Conservation (phyloP, 2,888 invertebrate genomes). For the Anarsia innoxiella region DNA sequence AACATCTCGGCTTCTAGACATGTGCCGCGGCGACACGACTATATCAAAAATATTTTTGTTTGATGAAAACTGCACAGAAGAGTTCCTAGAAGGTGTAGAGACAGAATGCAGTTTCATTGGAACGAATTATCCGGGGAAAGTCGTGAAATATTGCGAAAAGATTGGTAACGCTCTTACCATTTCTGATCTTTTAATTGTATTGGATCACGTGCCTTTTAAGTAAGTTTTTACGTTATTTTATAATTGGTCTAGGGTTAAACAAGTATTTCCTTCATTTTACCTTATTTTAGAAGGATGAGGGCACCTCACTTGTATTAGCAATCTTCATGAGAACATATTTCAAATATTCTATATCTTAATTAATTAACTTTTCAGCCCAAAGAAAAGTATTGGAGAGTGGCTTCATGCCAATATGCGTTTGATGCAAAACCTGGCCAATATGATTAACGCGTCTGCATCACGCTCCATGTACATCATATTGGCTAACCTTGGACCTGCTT, state of each 20-base stretch:
- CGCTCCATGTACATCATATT: slow-evolving; percentile 65
- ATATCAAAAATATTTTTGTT: slow-evolving; percentile 51
- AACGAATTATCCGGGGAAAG: slow-evolving; percentile 37
- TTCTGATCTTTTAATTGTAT: slow-evolving; percentile 68
- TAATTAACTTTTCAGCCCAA: neutral
- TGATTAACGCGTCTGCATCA: slow-evolving; percentile 66
- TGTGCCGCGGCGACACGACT: slow-evolving; percentile 28
- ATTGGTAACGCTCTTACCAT: slow-evolving; percentile 60
- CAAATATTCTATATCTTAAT: neutral
- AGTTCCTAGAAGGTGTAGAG: slow-evolving; percentile 46
- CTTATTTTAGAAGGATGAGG: too few species aligned
- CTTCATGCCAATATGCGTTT: slow-evolving; percentile 39
- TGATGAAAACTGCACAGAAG: slow-evolving; percentile 35
- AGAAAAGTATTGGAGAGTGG: slow-evolving; percentile 47
- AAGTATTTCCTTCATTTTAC: too few species aligned
- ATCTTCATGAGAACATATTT: neutral
- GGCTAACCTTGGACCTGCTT: slow-evolving; percentile 72
- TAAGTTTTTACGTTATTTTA: too few species aligned
- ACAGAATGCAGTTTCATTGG: slow-evolving; percentile 45
- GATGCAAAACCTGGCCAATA: slow-evolving; percentile 57
- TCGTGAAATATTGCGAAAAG: slow-evolving; percentile 52
- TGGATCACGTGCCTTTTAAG: slow-evolving; percentile 61
- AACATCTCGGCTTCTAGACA: slow-evolving; percentile 48
- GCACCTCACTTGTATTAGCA: too few species aligned
- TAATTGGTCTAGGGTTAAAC: too few species aligned